Percentiles rank a stretch among this genome's conserved stretches.
Conservation (phyloP, 64 coral and sea anemone species). For the Exaiptasia diaphana region DNA sequence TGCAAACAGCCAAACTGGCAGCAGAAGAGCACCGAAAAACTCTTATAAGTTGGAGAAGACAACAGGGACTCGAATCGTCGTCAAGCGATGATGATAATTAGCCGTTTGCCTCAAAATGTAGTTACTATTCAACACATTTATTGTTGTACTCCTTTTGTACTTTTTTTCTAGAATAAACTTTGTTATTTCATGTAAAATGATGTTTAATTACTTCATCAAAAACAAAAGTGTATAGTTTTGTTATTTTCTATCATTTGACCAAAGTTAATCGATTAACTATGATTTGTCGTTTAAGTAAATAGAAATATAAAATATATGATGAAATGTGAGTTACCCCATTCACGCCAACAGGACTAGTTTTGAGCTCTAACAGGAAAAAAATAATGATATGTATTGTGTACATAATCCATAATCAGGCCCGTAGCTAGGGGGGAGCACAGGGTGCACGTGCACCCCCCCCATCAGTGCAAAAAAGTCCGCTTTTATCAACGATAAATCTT, state of each 20-base stretch:
- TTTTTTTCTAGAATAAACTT: not conserved
- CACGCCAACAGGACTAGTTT: not conserved
- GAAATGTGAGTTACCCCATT: not conserved
- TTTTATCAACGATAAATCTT: too few relatives aligned
- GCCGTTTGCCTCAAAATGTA: not conserved
- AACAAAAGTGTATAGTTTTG: not conserved
- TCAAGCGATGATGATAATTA: not conserved
- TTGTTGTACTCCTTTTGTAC: not conserved
- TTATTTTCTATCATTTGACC: not conserved
- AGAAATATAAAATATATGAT: not conserved
- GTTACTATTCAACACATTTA: not conserved
- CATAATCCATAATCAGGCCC: too few relatives aligned
- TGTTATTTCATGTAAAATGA: not conserved
- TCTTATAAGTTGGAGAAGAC: not conserved
- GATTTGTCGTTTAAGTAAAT: not conserved
- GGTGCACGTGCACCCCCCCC: too few relatives aligned
- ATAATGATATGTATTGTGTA: too few relatives aligned
- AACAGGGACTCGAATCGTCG: not conserved
- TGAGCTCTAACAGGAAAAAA: not conserved
- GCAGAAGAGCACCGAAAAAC: not conserved
- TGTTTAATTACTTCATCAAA: not conserved
- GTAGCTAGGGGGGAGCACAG: too few relatives aligned
- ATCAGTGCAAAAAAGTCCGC: too few relatives aligned
- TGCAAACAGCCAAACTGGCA: not conserved
- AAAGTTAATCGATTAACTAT: too few relatives aligned